phyloP scores from a whole-genome alignment of 2,113 vertebrate species.

The Cryptotis parvus region DNA sequence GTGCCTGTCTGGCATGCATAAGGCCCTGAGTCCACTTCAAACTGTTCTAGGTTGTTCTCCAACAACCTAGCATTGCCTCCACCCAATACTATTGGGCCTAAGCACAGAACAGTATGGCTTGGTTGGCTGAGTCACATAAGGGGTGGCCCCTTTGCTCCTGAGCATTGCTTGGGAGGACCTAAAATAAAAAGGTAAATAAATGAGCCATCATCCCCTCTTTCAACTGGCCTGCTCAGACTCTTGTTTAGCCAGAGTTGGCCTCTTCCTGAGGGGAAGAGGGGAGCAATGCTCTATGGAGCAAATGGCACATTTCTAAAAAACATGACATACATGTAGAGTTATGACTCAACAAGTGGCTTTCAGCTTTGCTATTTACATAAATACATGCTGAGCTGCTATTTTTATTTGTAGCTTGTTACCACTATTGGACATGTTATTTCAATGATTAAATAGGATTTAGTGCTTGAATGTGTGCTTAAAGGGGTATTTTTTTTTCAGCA shows the following conservation, averaged over 20 bases:
- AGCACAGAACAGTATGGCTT: no score
- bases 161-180: neutral
- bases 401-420: neutral
- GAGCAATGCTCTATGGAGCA: neutral
- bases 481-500: neutral
- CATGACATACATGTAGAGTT: no score
- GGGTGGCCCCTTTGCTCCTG: no score
- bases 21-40: neutral
- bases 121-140: no score
- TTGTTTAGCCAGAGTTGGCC: neutral
- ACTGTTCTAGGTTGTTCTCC: neutral
- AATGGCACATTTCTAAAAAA: neutral
- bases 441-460: neutral
- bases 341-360: neutral
- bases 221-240: neutral
- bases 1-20: no score
- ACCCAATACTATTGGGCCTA: no score
- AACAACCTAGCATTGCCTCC: no score
- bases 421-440: neutral
- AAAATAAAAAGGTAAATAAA: neutral
- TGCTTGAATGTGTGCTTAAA: slow-evolving; percentile 6
- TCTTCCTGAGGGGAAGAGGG: neutral
- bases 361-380: neutral
- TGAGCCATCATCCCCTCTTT: neutral
- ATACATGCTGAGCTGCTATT: neutral